phyloP scores from a whole-genome alignment of 2,113 vertebrate species.

The Solea solea region DNA sequence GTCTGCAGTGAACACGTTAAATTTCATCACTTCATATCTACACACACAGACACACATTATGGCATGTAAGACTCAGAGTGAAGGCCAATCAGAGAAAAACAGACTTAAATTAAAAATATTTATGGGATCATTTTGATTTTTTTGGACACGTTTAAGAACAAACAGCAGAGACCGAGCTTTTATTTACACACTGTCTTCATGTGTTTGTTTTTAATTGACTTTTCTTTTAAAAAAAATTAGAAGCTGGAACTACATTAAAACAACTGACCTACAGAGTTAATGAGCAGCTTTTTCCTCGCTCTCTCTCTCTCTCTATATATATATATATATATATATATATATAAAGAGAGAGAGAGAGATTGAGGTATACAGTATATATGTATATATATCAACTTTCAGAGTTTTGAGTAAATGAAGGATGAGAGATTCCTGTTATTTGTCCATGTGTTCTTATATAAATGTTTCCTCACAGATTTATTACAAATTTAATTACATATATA shows the following conservation, averaged over 20 bases:
- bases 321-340: constrained; percentile 16
- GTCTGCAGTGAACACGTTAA: no score
- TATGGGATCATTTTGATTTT: background rate
- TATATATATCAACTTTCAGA: background rate
- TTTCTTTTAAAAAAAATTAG: background rate
- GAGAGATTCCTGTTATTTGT: background rate
- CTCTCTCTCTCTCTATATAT: background rate
- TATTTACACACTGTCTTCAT: constrained; percentile 33
- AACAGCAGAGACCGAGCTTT: constrained; percentile 7
- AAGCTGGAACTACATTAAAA: constrained; percentile 11
- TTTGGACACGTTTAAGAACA: constrained; percentile 41
- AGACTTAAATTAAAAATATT: background rate
- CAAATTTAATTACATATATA: background rate
- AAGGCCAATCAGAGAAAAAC: background rate
- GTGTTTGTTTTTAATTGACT: constrained; percentile 47
- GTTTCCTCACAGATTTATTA: background rate
- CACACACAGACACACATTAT: no score
- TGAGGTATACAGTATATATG: constrained; percentile 24
- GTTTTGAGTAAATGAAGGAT: background rate
- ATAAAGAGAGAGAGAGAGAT: constrained; percentile 15
- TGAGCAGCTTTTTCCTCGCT: background rate
- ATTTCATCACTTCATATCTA: no score
- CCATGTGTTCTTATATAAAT: background rate
- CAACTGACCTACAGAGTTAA: background rate
- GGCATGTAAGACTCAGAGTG: background rate